Conservation (phyloP, 53 echinoderm and acorn worm species). For the Paracentrotus lividus region DNA sequence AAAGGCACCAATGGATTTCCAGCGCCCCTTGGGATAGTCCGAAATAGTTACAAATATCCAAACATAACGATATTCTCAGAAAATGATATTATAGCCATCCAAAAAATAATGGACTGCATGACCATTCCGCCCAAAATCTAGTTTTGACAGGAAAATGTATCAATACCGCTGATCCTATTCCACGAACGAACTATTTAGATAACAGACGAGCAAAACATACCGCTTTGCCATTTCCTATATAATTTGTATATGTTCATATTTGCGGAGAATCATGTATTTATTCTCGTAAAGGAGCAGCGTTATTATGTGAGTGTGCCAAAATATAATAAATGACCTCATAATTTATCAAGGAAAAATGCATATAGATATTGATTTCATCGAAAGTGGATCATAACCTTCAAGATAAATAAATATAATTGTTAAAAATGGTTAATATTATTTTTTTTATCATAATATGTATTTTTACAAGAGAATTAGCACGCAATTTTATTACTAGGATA, state of each 20-base stretch:
- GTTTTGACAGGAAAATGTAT: constrained; percentile 3
- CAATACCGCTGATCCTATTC: neutral
- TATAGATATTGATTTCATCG: neutral
- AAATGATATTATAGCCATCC: constrained; percentile 3
- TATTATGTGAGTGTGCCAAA: too few species aligned
- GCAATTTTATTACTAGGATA: neutral
- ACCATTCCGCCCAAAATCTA: constrained; percentile 2
- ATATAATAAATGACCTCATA: neutral
- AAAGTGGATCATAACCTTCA: neutral
- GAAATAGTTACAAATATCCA: neutral
- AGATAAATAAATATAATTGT: neutral
- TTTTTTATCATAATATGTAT: neutral
- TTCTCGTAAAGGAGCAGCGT: neutral
- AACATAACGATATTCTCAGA: neutral
- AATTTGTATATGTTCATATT: too few species aligned
- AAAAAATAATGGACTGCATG: neutral
- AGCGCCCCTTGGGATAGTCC: neutral
- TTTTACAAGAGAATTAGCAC: neutral
- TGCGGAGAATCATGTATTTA: neutral
- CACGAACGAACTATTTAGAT: neutral
- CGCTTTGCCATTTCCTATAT: neutral
- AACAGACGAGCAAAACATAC: neutral
- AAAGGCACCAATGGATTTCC: neutral
- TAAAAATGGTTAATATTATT: too few species aligned
- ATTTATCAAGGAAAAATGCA: neutral